phyloP scores from a whole-genome alignment of 2,113 vertebrate species.

The Thamnophis sirtalis region DNA sequence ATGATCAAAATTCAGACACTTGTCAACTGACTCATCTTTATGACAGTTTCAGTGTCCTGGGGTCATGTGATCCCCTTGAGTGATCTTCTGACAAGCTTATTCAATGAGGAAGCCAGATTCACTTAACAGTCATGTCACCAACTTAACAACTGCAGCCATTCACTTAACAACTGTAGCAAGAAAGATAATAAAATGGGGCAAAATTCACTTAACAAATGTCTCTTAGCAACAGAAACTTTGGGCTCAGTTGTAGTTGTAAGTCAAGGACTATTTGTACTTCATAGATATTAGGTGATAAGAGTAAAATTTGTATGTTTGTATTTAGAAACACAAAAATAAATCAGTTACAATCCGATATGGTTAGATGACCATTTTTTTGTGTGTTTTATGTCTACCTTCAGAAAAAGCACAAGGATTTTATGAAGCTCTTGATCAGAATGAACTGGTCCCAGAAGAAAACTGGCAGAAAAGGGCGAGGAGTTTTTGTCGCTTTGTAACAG shows the following conservation, averaged over 20 bases:
- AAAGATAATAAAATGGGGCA: background rate
- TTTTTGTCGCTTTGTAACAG: constrained; percentile 92
- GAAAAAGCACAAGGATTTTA: constrained; percentile 97
- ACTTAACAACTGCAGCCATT: background rate
- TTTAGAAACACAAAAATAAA: background rate
- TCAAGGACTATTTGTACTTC: background rate
- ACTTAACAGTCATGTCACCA: background rate
- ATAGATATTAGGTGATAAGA: background rate
- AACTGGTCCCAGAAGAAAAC: constrained; percentile 86
- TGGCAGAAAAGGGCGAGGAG: constrained; percentile 88
- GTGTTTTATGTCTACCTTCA: constrained; percentile 53
- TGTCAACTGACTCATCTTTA: background rate
- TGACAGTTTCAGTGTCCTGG: background rate
- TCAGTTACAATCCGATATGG: background rate
- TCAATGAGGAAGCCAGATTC: background rate
- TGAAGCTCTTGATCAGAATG: constrained; percentile 86
- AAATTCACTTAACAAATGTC: background rate
- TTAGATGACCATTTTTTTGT: background rate
- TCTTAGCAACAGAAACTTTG: background rate
- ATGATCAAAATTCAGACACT: background rate
- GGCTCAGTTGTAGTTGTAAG: background rate
- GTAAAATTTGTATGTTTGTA: background rate
- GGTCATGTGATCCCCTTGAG: background rate
- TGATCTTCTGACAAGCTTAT: background rate
- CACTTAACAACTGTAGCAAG: background rate